Evolutionary conservation across 2,797 vertebrate species (phyloP).

Genomic region (Todus mexicanus): DNA sequence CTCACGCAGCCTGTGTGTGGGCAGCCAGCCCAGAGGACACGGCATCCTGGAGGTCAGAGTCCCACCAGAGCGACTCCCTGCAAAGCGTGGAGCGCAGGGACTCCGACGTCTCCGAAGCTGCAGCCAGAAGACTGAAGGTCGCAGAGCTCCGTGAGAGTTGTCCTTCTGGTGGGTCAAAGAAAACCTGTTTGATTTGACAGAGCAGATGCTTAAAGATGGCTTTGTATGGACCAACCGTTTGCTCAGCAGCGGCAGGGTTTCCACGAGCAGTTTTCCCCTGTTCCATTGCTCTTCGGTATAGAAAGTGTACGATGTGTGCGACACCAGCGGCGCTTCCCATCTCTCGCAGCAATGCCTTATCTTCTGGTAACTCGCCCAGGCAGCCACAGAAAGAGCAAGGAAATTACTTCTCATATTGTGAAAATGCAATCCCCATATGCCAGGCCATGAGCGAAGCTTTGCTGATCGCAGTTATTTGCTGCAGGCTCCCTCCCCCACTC

Average conservation of each 20-base stretch:
- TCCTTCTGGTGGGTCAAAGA: not conserved
- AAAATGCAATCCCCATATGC: not conserved
- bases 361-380: not conserved
- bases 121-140: not conserved
- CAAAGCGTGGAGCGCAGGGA: no score
- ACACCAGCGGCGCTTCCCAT: not conserved
- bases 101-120: fast-evolving
- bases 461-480: not conserved
- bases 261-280: not conserved
- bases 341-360: no score
- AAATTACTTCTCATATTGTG: not conserved
- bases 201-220: not conserved
- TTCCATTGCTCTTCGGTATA: not conserved
- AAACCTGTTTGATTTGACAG: not conserved
- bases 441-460: not conserved
- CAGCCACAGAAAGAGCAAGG: not conserved
- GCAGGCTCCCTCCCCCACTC: not conserved
- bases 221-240: not conserved
- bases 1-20: no score
- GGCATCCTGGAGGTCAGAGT: not conserved
- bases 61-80: no score
- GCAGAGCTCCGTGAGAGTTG: fast-evolving
- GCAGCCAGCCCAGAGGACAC: not conserved
- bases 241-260: not conserved
- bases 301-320: no score